Evolutionary conservation across 92 coral and sea anemone species (phyloP), one percentile per base, ranked within the genome.

Genomic region (Epizoanthus illoricatus): DNA sequence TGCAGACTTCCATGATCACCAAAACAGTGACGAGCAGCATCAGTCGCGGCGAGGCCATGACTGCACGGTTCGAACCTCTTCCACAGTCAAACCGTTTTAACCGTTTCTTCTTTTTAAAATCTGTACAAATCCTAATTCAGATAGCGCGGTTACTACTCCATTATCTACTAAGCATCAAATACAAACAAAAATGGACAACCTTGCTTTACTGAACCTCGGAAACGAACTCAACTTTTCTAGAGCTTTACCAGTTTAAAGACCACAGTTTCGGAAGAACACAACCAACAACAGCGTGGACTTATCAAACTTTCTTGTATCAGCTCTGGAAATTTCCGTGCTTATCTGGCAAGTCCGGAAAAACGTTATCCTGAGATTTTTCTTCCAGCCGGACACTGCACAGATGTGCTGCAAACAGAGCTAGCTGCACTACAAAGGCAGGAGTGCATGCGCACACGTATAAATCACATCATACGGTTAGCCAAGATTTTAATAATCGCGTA

Each of bases 291-390:
- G 9, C 73, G 73, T 13, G 49, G n/a, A 39, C 20, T 68, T 19
- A 13, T 68, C 20, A 33, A 68, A 39, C 18, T 43, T 43, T 33
- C 72, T 68, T 15, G 73, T 41, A 43, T 3, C 52, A 68, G 23
- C 73, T 68, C 73, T 68, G 4, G 73, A 68, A 39, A 68, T 68
- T 68, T 68, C 73, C 73, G 42, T 43, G 52, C n/a, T 68, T 36
- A 20, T 39, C 18, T 4, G 42, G 6, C 19, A 68, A 68, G 73
- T 39, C 73, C 73, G 73, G 21, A 68, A 67, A 40, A 68, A 13
- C 33, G 40, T 7, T 19, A 19, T 68, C n/a, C 23, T n/a, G 12
- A 20, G 7, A n/a, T 68, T 16, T 41, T 18, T 68, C 8, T 68
- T 3, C 73, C 49, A 39, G 47, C 49, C 49, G 73, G 73, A 68